Evolutionary conservation across 2,113 vertebrate species (phyloP).

Genomic region (Thryonomys swinderianus): DNA sequence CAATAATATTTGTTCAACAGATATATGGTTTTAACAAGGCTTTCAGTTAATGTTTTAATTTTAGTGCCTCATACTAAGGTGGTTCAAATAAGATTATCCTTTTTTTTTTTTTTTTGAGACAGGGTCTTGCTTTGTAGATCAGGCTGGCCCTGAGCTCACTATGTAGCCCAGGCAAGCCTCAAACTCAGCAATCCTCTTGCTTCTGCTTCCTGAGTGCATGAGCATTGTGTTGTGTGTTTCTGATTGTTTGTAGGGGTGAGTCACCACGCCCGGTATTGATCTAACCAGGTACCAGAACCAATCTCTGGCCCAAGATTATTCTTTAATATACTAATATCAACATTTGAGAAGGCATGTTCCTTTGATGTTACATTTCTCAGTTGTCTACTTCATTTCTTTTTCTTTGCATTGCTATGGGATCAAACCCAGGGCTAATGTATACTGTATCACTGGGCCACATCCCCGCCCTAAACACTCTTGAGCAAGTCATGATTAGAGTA

Average conservation of each 20-base stretch:
- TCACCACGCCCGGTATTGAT: too few relatives aligned
- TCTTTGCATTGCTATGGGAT: not conserved
- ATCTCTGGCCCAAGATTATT: too few relatives aligned
- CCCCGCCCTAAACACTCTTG: not conserved
- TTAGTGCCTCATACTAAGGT: slow-evolving; percentile 2
- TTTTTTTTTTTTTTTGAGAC: too few relatives aligned
- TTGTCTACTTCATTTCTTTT: not conserved
- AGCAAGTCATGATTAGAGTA: not conserved
- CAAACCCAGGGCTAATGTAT: not conserved
- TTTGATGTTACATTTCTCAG: slow-evolving; percentile 34
- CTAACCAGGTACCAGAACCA: too few relatives aligned
- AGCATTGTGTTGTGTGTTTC: too few relatives aligned
- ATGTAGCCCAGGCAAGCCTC: too few relatives aligned
- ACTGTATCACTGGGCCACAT: not conserved
- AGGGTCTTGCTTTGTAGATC: too few relatives aligned
- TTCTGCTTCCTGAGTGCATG: too few relatives aligned
- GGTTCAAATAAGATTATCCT: not conserved
- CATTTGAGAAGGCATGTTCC: slow-evolving; percentile 12
- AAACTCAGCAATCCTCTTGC: too few relatives aligned
- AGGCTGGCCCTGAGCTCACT: too few relatives aligned
- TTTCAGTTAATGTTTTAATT: slow-evolving; percentile 34
- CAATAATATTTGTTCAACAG: not conserved
- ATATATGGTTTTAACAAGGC: slow-evolving; percentile 20
- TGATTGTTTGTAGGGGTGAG: too few relatives aligned
- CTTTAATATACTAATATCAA: slow-evolving; percentile 17